A percentile compares a stretch with the other conserved stretches of the same genome.
Conservation (phyloP, 1,140 invertebrate genomes). For the Akabosia matsudoensis region DNA sequence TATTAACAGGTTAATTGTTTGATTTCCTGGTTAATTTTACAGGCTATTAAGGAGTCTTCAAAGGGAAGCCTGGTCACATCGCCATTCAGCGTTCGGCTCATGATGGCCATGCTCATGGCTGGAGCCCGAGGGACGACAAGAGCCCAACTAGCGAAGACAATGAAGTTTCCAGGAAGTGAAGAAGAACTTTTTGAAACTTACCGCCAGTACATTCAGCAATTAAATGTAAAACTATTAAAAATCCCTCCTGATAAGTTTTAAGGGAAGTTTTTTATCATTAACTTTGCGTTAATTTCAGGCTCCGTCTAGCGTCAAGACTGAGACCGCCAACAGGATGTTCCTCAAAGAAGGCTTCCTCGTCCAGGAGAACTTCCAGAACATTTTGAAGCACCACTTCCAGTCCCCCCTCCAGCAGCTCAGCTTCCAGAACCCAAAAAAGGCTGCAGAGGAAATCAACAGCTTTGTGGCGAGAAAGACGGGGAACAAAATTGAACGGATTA, state of each 20-base stretch:
- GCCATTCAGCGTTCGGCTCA: neutral
- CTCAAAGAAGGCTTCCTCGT: slow-evolving; percentile 56
- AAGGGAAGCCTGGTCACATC: slow-evolving; percentile 2
- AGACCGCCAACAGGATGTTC: slow-evolving; percentile 64
- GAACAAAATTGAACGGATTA: slow-evolving; percentile 66
- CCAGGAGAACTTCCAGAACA: slow-evolving; percentile 53
- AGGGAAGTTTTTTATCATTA: too few relatives aligned
- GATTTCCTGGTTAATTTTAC: neutral
- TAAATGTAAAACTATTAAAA: neutral
- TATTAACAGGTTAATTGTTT: neutral
- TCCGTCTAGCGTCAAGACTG: slow-evolving; percentile 29
- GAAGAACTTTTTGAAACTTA: slow-evolving; percentile 7
- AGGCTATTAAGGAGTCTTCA: neutral
- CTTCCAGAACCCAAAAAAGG: slow-evolving; percentile 54
- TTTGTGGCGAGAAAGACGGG: slow-evolving; percentile 73
- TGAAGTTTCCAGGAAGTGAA: neutral
- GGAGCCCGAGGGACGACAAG: neutral
- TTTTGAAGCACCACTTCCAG: slow-evolving; percentile 55
- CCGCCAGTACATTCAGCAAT: neutral
- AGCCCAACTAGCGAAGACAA: neutral
- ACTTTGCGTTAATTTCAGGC: neutral
- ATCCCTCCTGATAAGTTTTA: neutral
- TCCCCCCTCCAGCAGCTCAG: slow-evolving; percentile 57
- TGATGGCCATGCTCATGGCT: slow-evolving; percentile 6
- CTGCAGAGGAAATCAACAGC: slow-evolving; percentile 61